Conservation (phyloP, 2,888 invertebrate genomes). For the Ethmia dodecea region DNA sequence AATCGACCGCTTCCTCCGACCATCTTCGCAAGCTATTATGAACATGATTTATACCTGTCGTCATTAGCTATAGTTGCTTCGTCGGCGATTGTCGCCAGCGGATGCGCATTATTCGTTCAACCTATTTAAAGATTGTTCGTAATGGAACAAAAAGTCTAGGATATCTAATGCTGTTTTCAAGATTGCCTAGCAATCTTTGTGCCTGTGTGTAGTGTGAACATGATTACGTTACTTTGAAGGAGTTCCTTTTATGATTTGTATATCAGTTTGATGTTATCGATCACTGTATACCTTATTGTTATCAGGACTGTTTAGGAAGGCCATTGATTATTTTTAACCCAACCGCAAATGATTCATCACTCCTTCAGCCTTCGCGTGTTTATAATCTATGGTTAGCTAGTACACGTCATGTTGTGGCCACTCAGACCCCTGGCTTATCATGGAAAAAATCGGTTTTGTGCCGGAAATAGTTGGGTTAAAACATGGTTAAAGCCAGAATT, state of each 20-base stretch:
- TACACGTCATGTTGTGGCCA: conserved; percentile 37
- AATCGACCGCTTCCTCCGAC: conserved; percentile 68
- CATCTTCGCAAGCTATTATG: conserved; percentile 61
- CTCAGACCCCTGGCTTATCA: conserved; percentile 44
- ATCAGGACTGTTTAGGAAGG: conserved; percentile 28
- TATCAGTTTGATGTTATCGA: neutral
- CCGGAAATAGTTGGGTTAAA: conserved; percentile 51
- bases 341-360: conserved; percentile 10
- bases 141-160: conserved; percentile 1
- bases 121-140: conserved; percentile 33
- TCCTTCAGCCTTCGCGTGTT: conserved; percentile 40
- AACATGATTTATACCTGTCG: conserved; percentile 73
- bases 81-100: conserved; percentile 60
- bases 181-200: no score
- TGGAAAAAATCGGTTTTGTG: conserved; percentile 54
- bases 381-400: conserved; percentile 33
- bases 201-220: no score
- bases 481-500: no score
- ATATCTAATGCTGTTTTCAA: no score
- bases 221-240: neutral
- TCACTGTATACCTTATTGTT: conserved; percentile 16
- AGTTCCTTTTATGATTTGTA: no score
- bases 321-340: conserved; percentile 14
- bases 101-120: conserved; percentile 61
- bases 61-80: conserved; percentile 68